Evolutionary conservation across 2,797 vertebrate genomes (phyloP).

Genomic region (Echiichthys vipera): DNA sequence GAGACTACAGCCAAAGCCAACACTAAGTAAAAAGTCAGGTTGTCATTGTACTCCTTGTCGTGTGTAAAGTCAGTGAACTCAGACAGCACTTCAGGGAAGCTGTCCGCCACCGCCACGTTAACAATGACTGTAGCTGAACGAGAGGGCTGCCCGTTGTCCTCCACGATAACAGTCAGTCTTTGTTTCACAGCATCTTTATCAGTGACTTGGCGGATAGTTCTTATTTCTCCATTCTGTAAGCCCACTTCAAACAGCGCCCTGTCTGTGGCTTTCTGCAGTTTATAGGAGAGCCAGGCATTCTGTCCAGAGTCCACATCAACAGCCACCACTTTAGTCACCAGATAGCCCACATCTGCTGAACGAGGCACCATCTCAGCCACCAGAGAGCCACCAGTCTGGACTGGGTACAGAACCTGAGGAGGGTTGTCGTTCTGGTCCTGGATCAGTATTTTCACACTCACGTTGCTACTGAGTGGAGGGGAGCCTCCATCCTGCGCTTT

Average conservation of each 20-base stretch:
- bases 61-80: slow-evolving; percentile 12
- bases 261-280: slow-evolving; percentile 82
- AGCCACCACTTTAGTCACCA: slow-evolving; percentile 87
- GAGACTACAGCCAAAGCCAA: slow-evolving; percentile 65
- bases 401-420: slow-evolving; percentile 56
- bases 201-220: slow-evolving; percentile 74
- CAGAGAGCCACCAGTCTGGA: slow-evolving; percentile 69
- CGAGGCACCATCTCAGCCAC: slow-evolving; percentile 83
- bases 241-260: slow-evolving; percentile 80
- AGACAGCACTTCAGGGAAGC: slow-evolving; percentile 42
- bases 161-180: slow-evolving; percentile 50
- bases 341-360: slow-evolving; percentile 82
- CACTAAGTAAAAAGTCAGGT: slow-evolving; percentile 12
- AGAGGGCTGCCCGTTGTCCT: slow-evolving; percentile 50
- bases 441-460: slow-evolving; percentile 51
- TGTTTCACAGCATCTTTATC: slow-evolving; percentile 72
- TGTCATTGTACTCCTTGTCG: slow-evolving; percentile 5
- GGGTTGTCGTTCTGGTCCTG: background rate
- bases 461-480: slow-evolving; percentile 71
- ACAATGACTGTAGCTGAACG: slow-evolving; percentile 14
- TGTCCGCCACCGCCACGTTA: slow-evolving; percentile 38
- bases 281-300: slow-evolving; percentile 80
- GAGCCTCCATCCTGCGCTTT: slow-evolving; percentile 78
- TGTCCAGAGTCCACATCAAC: slow-evolving; percentile 84
- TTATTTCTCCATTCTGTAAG: slow-evolving; percentile 78